Base-by-base conservation (phyloP, 1,140 invertebrate genomes). In the Bombus affinis region DNA sequence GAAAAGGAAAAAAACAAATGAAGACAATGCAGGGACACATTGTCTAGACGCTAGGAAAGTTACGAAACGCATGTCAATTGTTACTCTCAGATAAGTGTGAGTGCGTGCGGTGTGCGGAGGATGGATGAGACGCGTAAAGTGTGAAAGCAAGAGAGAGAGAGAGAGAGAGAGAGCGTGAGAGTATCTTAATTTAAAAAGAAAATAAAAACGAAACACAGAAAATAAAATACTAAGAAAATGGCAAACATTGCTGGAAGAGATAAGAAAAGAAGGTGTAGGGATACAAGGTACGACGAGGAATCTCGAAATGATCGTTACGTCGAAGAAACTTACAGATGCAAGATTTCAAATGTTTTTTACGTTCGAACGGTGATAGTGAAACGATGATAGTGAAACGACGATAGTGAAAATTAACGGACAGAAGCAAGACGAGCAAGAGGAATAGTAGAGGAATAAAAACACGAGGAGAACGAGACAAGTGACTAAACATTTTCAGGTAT, bases 51-150 rank as follows among this genome's bases (percentile, higher is more conserved):
- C 88, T 93, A 94, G 93, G 92, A 94, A 93, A 94, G 93, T 94
- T 94, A 94, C 82, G 92, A 94, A 94, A 94, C 93, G 92, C 88
- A 94, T 94, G 93, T 94, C 93, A 94, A 94, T 94, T 94, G 91
- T 92, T 93, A 92, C 88, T 90, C 90, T 93, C 90, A 92, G 90
- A 92, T 94, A 92, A 92, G 89, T 92, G 79, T 90, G 91, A 88
- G 81, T 92, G 89, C 68, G 78, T 91, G 80, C 77, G 76, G 74
- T 87, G 91, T 84, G 85, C 77, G 81, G 72, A 75, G 88, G 71
- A 72, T 81, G 79, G 72, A 37, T 71, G 79, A 74, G 47, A 74
- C 72, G 83, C 44, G 73, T n/a, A 47, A 70, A 37, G 42, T 71
- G 47, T 80, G 73, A 75, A 35, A 70, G 68, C 66, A 22, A 79